A percentile compares a stretch with the other conserved stretches of the same genome.
These are phyloP conservation scores for Oryzias celebensis DNA, from an alignment of 2,113 vertebrate species.

Conservation along the genomic window DNA sequence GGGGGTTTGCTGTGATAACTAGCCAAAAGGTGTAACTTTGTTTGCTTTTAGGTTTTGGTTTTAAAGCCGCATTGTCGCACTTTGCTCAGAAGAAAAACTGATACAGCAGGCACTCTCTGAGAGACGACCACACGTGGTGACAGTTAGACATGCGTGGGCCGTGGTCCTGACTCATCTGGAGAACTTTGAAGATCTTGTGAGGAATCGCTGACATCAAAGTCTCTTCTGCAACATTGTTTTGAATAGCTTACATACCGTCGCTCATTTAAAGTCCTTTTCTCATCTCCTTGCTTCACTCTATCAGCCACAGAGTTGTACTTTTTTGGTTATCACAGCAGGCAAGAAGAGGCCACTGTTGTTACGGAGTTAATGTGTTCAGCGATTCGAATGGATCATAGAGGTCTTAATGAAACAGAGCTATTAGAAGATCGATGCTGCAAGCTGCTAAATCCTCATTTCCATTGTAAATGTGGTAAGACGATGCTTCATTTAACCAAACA, in stretches of 20 bases:
- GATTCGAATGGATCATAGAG: conserved; percentile 74
- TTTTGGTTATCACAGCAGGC: conserved; percentile 64
- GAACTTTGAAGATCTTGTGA: conserved; percentile 38
- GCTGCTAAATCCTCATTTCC: conserved; percentile 63
- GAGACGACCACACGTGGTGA: conserved; percentile 42
- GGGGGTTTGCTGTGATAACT: conserved; percentile 48
- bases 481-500: conserved; percentile 57
- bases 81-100: conserved; percentile 3
- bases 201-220: conserved; percentile 20
- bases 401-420: conserved; percentile 75
- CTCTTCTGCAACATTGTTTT: conserved; percentile 38
- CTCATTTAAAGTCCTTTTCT: conserved; percentile 19
- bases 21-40: conserved; percentile 39
- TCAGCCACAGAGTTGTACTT: conserved; percentile 67
- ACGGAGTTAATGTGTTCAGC: conserved; percentile 77
- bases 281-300: conserved; percentile 58
- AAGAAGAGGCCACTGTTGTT: conserved; percentile 71
- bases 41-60: conserved; percentile 29
- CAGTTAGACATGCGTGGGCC: conserved; percentile 48
- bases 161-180: conserved; percentile 52
- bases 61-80: conserved; percentile 9
- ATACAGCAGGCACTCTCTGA: conserved; percentile 25
- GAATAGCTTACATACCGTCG: conserved; percentile 23
- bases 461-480: conserved; percentile 57
- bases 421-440: conserved; percentile 71